Evolutionary conservation across 2,797 vertebrate genomes (phyloP).

Genomic region (Hybognathus amarus): DNA sequence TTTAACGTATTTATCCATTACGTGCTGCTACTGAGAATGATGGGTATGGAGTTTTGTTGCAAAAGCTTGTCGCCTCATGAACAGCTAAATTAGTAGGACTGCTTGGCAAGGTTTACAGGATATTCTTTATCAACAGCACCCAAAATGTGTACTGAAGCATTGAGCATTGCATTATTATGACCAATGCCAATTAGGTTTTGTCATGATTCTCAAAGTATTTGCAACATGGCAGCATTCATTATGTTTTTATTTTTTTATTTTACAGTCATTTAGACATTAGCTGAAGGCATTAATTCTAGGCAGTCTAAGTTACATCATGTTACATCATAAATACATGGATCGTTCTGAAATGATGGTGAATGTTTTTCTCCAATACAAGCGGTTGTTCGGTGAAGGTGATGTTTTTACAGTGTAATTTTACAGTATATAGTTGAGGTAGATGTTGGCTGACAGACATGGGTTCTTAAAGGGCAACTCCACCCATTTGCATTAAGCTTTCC

Average conservation of each 20-base stretch:
- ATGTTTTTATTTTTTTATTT: no score
- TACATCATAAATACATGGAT: background rate
- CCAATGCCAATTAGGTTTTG: background rate
- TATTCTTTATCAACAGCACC: background rate
- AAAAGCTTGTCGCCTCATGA: background rate
- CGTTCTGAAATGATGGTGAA: background rate
- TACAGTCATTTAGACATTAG: background rate
- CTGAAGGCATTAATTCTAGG: background rate
- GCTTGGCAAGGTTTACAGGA: background rate
- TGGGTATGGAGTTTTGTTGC: background rate
- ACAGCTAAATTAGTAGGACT: background rate
- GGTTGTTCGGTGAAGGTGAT: background rate
- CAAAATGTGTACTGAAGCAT: background rate
- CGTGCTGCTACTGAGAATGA: conserved; percentile 1
- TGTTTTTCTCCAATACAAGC: background rate
- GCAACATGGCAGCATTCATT: background rate
- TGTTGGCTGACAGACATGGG: background rate
- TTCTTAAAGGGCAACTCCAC: no score
- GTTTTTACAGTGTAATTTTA: background rate
- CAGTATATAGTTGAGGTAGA: background rate
- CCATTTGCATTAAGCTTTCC: no score
- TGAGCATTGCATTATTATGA: background rate
- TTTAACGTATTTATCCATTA: conserved; percentile 9
- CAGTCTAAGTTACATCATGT: no score
- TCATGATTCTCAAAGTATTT: background rate